These are phyloP conservation scores for Lymantria dispar DNA, from an alignment of 2,888 invertebrate genomes.

Conservation along the genomic window DNA sequence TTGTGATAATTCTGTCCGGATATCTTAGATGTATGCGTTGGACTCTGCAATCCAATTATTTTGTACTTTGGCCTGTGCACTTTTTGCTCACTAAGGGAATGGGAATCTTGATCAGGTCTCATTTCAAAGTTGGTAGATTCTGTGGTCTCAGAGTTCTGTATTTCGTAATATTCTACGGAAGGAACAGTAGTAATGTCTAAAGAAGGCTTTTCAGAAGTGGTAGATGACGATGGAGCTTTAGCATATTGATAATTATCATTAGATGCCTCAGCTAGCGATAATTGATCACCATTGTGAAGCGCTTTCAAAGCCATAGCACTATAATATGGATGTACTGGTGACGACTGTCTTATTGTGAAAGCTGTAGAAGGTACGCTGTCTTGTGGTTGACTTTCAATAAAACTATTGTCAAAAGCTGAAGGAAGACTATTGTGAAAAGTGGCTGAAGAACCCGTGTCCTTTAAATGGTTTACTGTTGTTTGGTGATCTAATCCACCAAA, in stretches of 20 bases:
- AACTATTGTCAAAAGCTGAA: conserved; percentile 49
- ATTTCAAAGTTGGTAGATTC: conserved; percentile 34
- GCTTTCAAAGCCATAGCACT: conserved; percentile 63
- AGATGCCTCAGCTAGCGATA: conserved; percentile 60
- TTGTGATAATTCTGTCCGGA: conserved; percentile 32
- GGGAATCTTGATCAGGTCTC: conserved; percentile 25
- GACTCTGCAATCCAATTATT: conserved; percentile 34
- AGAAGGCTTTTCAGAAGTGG: conserved; percentile 37
- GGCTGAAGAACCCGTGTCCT: conserved; percentile 43
- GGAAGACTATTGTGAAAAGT: conserved; percentile 42
- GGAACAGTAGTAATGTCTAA: conserved; percentile 42
- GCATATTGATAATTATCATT: conserved; percentile 66
- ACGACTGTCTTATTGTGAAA: conserved; percentile 57
- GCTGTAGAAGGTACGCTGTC: conserved; percentile 49
- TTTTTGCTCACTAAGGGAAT: conserved; percentile 19
- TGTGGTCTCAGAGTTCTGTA: conserved; percentile 34
- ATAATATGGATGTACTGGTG: conserved; percentile 65
- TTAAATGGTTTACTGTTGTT: conserved; percentile 62
- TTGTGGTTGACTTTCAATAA: conserved; percentile 39
- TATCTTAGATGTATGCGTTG: conserved; percentile 20
- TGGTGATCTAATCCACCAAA: conserved; percentile 67
- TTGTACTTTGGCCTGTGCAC: conserved; percentile 40
- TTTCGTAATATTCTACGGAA: conserved; percentile 33
- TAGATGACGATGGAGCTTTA: conserved; percentile 51
- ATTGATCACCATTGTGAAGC: conserved; percentile 47